Percentiles rank a stretch among this genome's conserved stretches.
Evolutionary conservation across 2,113 vertebrate genomes (phyloP).

Genomic region (Cettia cetti): DNA sequence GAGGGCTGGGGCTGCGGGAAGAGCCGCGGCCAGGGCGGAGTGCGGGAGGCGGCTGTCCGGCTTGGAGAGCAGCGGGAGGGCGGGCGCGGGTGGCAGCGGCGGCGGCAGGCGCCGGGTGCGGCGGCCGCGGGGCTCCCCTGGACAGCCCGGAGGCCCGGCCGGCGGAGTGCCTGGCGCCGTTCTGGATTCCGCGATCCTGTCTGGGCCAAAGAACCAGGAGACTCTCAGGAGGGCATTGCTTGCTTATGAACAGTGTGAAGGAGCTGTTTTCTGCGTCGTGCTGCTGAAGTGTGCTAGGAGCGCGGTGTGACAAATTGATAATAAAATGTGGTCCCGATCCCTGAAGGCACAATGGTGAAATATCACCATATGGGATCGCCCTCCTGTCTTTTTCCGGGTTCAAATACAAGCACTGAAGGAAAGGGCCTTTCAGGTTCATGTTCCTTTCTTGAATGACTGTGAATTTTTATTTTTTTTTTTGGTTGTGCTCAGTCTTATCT

Average conservation of each 20-base stretch:
- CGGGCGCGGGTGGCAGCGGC: background rate
- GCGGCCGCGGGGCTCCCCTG: background rate
- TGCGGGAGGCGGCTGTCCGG: background rate
- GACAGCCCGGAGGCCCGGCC: background rate
- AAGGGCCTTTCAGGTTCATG: background rate
- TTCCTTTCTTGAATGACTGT: background rate
- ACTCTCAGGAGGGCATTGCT: background rate
- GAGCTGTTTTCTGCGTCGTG: background rate
- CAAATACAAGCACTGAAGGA: background rate
- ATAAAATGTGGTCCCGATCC: background rate
- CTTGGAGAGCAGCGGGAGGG: background rate
- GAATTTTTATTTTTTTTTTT: rapidly evolving
- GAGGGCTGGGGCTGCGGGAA: background rate
- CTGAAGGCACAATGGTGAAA: background rate
- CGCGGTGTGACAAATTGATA: background rate
- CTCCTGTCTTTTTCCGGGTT: background rate
- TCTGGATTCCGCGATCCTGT: rapidly evolving
- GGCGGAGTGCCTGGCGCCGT: no score
- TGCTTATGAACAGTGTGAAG: rapidly evolving
- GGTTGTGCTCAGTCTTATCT: rapidly evolving
- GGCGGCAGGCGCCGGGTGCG: background rate
- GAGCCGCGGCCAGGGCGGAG: background rate
- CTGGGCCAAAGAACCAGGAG: rapidly evolving
- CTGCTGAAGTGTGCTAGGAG: background rate
- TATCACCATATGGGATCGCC: no score